phyloP scores from a whole-genome alignment of 2,888 invertebrate species.

The Tetragonisca angustula region DNA sequence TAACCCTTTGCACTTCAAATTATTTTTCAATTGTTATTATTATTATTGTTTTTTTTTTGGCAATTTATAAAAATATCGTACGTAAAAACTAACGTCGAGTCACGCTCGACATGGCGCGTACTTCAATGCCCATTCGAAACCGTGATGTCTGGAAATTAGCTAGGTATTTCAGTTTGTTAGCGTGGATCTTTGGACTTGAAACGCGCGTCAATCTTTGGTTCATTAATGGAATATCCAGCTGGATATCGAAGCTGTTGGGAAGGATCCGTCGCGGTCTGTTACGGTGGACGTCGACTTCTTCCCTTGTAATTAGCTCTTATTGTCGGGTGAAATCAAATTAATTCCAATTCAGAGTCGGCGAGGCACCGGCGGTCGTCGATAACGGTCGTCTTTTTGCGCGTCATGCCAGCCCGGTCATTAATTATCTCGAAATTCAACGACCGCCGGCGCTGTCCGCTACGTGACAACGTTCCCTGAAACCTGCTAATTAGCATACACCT shows the following conservation, averaged over 20 bases:
- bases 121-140: too few relatives aligned
- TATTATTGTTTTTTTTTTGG: too few relatives aligned
- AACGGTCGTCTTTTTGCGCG: conserved; percentile 48
- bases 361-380: conserved; percentile 37
- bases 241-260: not conserved
- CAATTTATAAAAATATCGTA: too few relatives aligned
- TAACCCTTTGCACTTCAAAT: too few relatives aligned
- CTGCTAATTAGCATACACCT: conserved; percentile 52
- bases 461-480: conserved; percentile 27
- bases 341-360: conserved; percentile 33
- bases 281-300: not conserved
- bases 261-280: not conserved
- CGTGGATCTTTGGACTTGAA: not conserved
- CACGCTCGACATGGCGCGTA: too few relatives aligned
- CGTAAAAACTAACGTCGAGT: too few relatives aligned
- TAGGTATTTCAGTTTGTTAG: not conserved
- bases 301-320: conserved; percentile 49
- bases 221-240: not conserved
- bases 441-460: conserved; percentile 16
- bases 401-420: conserved; percentile 45
- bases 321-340: conserved; percentile 50
- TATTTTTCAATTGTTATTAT: too few relatives aligned
- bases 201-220: not conserved
- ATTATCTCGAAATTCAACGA: conserved; percentile 56
- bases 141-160: too few relatives aligned